These are phyloP conservation scores for Camelus dromedarius DNA, from an alignment of 2,113 vertebrate species.

Conservation along the genomic window DNA sequence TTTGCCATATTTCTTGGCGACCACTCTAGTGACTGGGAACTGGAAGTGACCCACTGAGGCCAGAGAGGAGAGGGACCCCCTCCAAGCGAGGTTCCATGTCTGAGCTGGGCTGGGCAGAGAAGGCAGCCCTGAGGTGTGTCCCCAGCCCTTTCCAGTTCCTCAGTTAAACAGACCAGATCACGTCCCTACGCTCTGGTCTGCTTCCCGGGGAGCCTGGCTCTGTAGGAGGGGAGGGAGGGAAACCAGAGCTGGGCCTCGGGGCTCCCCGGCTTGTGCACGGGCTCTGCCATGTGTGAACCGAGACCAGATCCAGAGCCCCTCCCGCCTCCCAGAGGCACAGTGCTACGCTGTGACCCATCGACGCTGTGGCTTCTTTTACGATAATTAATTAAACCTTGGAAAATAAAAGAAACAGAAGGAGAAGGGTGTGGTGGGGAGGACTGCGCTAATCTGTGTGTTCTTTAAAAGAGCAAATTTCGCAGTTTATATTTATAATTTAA, in stretches of 20 bases:
- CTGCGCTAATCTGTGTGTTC: slow-evolving; percentile 35
- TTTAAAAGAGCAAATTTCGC: slow-evolving; percentile 80
- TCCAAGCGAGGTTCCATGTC: background rate
- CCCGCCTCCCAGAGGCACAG: background rate
- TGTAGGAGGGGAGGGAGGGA: background rate
- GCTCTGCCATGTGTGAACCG: background rate
- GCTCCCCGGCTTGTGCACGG: rapidly evolving
- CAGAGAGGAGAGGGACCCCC: background rate
- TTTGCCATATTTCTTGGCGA: background rate
- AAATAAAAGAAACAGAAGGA: slow-evolving; percentile 68
- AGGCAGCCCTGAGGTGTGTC: background rate
- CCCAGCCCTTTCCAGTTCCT: background rate
- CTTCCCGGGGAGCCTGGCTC: background rate
- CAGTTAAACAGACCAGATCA: background rate
- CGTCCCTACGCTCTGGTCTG: background rate
- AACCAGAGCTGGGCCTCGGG: background rate
- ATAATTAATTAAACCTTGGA: slow-evolving; percentile 59
- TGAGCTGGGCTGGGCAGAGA: background rate
- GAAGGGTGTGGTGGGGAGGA: slow-evolving; percentile 55
- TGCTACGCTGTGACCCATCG: background rate
- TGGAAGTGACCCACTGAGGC: background rate
- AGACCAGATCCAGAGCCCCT: background rate
- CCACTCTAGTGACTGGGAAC: background rate
- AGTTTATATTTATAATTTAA: slow-evolving; percentile 67
- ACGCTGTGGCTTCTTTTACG: background rate